These are phyloP conservation scores for Daphoenositta chrysoptera DNA, from an alignment of 2,113 vertebrate species.

Conservation along the genomic window DNA sequence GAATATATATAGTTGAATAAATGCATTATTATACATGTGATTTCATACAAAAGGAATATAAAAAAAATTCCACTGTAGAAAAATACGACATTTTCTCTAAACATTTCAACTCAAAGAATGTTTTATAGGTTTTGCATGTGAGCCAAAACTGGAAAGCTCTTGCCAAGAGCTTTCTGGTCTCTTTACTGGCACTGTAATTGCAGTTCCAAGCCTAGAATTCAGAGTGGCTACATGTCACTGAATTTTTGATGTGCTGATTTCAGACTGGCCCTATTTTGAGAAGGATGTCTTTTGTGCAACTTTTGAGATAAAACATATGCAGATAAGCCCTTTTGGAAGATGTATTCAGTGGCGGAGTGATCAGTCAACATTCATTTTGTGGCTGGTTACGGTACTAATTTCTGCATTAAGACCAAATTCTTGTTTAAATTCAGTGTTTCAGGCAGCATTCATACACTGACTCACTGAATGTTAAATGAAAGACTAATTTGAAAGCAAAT, in stretches of 20 bases:
- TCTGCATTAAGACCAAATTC: conserved; percentile 43
- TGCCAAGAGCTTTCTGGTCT: not conserved
- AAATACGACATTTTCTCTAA: not conserved
- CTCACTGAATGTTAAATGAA: conserved; percentile 34
- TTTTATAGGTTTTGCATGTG: not conserved
- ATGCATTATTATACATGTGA: not conserved
- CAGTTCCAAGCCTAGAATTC: not conserved
- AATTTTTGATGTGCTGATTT: conserved; percentile 1
- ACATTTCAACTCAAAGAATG: not conserved
- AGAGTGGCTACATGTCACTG: not conserved
- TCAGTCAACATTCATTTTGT: conserved; percentile 1
- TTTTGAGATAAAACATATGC: not conserved
- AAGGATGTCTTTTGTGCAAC: not conserved
- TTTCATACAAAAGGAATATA: not conserved
- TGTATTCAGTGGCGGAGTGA: not conserved
- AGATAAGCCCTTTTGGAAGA: conserved; percentile 4
- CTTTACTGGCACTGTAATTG: not conserved
- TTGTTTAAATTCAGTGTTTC: conserved; percentile 45
- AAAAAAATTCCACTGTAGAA: not conserved
- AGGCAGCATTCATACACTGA: conserved; percentile 1
- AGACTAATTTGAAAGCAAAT: conserved; percentile 24
- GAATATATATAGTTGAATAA: not conserved
- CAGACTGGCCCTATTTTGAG: not conserved
- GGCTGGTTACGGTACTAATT: conserved; percentile 8
- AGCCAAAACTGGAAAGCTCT: not conserved